These are phyloP conservation scores for Rhipidura dahli DNA, from an alignment of 2,113 vertebrate species.

Conservation along the genomic window DNA sequence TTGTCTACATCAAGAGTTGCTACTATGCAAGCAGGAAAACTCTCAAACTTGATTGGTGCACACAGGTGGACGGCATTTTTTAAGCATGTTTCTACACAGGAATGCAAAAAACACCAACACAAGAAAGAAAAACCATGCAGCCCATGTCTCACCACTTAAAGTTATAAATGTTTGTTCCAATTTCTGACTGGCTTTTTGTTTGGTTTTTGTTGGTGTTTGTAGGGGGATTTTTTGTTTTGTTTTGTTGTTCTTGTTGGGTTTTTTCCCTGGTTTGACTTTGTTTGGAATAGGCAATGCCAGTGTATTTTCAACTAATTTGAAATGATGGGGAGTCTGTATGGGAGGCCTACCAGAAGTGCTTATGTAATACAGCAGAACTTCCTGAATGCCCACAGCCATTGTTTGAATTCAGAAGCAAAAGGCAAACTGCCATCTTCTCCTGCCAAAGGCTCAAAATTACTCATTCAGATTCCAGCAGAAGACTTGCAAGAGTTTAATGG, in stretches of 20 bases:
- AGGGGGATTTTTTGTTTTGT: neutral
- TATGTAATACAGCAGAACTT: neutral
- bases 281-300: neutral
- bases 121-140: neutral
- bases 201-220: neutral
- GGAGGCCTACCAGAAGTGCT: neutral
- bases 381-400: neutral
- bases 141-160: neutral
- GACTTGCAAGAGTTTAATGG: neutral
- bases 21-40: neutral
- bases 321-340: neutral
- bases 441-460: neutral
- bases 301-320: neutral
- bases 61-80: neutral
- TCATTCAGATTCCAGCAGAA: neutral
- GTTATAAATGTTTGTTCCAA: accelerated
- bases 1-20: neutral
- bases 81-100: neutral
- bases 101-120: neutral
- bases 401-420: neutral
- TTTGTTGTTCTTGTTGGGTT: neutral
- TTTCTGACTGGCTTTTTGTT: neutral
- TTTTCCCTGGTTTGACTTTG: neutral
- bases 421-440: neutral
- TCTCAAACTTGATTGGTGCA: neutral